Base-by-base conservation (phyloP, 2,888 invertebrate genomes). In the Synanthedon myopaeformis region DNA sequence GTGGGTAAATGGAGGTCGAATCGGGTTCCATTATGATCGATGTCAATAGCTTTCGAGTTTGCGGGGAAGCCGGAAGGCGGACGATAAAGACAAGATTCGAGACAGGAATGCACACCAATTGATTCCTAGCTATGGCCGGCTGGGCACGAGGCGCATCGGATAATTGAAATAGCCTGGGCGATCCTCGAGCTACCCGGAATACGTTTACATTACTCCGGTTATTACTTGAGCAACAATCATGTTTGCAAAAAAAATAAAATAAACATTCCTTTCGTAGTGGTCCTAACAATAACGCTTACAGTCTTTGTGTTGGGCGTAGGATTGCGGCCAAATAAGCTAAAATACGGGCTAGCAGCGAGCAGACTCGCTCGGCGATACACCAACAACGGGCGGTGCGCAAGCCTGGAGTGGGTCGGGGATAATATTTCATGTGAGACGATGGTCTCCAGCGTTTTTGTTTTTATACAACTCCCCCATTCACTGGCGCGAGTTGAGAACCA, bases 161-260 rank as follows among this genome's bases (percentile, higher is more conserved):
- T 76, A 76, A 77, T 78, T 77, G 76, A 71, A 78, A 77, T 78
- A 74, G 74, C 76, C 66, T 66, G 62, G 65, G 61, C 55, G 63
- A 55, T 55, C 58, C 35, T 35, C 8, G 35, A 10, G 35, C 35
- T 35, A 8, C 35, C 59, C 35, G 35, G 35, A 35, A 35, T 35
- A 35, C 35, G 35, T 10, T 35, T 35, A 35, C 35, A 10, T 10
- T 35, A 10, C 35, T 35, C 10, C 35, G 35, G 35, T 35, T 45
- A 45, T 45, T 45, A 13, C 45, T 14, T 45, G 45, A 45, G 45
- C 13, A n/a, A 45, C 14, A 14, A 2, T 45, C 14, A 45, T 45
- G 14, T 14, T 45, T 45, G 5, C n/a, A 45, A 13, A n/a, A 10
- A 42, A 45, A 45, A n/a, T n/a, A n/a, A n/a, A 45, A 45, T 45